Conservation (phyloP, 2,888 invertebrate genomes). For the Coronaproctus castanopsis region DNA sequence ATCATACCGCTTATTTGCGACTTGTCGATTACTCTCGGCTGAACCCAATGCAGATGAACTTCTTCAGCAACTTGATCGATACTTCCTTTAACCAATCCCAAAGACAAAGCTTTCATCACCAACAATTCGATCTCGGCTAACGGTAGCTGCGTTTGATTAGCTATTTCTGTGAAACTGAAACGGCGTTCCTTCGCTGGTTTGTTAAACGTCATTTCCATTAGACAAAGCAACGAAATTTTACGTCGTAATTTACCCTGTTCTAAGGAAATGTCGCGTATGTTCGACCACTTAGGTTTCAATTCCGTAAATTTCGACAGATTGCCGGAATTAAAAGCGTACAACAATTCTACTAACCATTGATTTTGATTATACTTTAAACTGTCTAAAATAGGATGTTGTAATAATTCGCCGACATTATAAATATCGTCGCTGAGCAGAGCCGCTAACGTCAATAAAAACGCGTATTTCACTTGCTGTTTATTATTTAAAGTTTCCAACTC, state of each 20-base stretch:
- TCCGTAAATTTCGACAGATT: constrained; percentile 54
- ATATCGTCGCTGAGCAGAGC: constrained; percentile 86
- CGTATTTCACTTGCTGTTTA: constrained; percentile 51
- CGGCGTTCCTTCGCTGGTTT: constrained; percentile 15
- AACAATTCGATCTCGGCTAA: constrained; percentile 75
- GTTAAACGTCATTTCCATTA: constrained; percentile 58
- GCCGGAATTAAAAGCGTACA: constrained; percentile 69
- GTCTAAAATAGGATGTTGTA: constrained; percentile 84
- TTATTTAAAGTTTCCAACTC: constrained; percentile 43
- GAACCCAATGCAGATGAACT: constrained; percentile 68
- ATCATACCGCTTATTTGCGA: constrained; percentile 46
- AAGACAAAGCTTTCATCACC: constrained; percentile 92
- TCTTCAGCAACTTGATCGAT: constrained; percentile 73
- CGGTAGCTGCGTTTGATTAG: constrained; percentile 63
- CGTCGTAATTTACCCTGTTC: constrained; percentile 63
- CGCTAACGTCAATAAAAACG: constrained; percentile 79
- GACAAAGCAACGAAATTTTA: constrained; percentile 83
- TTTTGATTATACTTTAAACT: constrained; percentile 59
- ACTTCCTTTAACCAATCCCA: constrained; percentile 78
- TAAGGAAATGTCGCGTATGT: constrained; percentile 61
- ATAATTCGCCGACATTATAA: constrained; percentile 88
- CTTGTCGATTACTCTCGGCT: constrained; percentile 54
- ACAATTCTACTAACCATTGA: constrained; percentile 68
- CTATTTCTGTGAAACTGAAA: constrained; percentile 75
- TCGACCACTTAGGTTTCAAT: constrained; percentile 51